Base-by-base conservation (phyloP, 2,113 vertebrate species). In the Camelus bactrianus region DNA sequence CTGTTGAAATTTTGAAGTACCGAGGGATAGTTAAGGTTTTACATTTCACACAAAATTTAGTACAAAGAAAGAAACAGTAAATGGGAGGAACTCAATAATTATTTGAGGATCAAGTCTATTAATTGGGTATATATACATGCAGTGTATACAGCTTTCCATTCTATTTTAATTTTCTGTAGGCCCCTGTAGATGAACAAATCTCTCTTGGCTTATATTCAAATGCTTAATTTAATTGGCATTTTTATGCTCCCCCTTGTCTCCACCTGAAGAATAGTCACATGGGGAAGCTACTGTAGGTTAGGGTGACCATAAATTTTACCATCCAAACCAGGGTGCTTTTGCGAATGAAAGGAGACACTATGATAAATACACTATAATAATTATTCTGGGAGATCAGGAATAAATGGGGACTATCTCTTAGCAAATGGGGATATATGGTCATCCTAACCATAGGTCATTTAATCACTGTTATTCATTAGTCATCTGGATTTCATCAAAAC, bases 1-100 rank as follows among this genome's bases (percentile, higher is more conserved):
- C 56, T 82, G 82, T 46, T 90, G 60, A 80, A 81, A 93, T 35
- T 83, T 97, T 95, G 73, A 94, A 93, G 69, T 89, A 93, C 48
- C 64, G 83, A 87, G 19, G 12, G 19, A 76, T 38, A 91, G 64
- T 64, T 64, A 84, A 92, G 32, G 16, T 14, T 92, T 97, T 95
- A 60, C 65, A 83, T 73, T 94, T 89, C 91, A 73, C 11, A 80
- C 15, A 79, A 19, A 85, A 22, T 87, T 95, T 65, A 90, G 46
- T 76, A 70, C 48, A 93, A 75, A 82, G 28, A 56, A 32, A 30
- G 12, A 76, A 54, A 93, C 92, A 64, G 15, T 86, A 76, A 67
- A 48, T 79, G 52, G 12, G 26, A 86, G 93, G 16, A 91, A 92
- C 6, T 77, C 38, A 65, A 14, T 70, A 77, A 84, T 16, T 91